Conservation (phyloP, 2,888 invertebrate genomes). For the Liodrosophila aerea region DNA sequence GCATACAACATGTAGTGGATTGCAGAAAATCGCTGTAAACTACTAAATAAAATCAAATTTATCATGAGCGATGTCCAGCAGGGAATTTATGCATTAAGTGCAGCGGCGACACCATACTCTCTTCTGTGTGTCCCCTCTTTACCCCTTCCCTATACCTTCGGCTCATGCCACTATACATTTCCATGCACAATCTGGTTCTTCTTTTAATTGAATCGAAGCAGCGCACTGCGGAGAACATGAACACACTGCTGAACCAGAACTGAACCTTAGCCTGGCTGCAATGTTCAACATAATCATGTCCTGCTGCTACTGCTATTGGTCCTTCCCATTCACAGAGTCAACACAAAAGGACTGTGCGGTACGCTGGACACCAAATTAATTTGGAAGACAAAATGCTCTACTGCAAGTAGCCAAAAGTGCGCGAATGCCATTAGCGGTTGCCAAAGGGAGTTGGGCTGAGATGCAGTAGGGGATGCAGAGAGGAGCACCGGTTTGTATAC, state of each 20-base stretch:
- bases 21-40: slow-evolving; percentile 21
- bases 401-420: slow-evolving; percentile 63
- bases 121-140: neutral
- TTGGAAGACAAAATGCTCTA: slow-evolving; percentile 74
- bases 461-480: neutral
- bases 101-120: slow-evolving; percentile 50
- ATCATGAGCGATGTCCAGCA: slow-evolving; percentile 67
- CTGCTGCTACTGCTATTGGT: slow-evolving; percentile 31
- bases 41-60: slow-evolving; percentile 39
- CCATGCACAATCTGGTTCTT: slow-evolving; percentile 31
- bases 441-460: neutral
- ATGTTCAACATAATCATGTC: slow-evolving; percentile 73
- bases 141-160: neutral
- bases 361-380: slow-evolving; percentile 69
- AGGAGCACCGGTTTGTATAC: slow-evolving; percentile 19
- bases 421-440: slow-evolving; percentile 64
- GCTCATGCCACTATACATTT: slow-evolving; percentile 8
- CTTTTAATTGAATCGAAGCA: slow-evolving; percentile 70
- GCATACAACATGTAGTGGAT: slow-evolving; percentile 21
- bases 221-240: slow-evolving; percentile 32
- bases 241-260: slow-evolving; percentile 14
- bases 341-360: slow-evolving; percentile 40
- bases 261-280: slow-evolving; percentile 26
- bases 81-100: slow-evolving; percentile 78
- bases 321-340: slow-evolving; percentile 1